Evolutionary conservation across 2,113 vertebrate genomes (phyloP).

Genomic region (Chionomys nivalis): DNA sequence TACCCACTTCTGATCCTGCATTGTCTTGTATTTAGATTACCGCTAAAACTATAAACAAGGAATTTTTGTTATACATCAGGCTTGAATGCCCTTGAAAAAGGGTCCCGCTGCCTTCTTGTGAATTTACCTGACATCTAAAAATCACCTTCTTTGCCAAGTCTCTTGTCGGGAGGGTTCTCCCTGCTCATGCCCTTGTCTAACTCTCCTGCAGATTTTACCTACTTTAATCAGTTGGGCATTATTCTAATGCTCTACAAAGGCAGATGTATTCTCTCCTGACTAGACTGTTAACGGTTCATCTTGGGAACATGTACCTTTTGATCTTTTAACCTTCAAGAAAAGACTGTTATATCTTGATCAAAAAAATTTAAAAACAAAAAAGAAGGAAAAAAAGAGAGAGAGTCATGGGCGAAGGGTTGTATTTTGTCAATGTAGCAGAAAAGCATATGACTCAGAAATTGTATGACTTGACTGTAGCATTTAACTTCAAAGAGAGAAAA

Average conservation of each 20-base stretch:
- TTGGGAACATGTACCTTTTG: background rate
- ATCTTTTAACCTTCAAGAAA: background rate
- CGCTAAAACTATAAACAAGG: background rate
- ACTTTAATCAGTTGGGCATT: slow-evolving; percentile 1
- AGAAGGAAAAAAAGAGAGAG: too few relatives aligned
- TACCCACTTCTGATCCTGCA: too few relatives aligned
- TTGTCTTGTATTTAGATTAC: background rate
- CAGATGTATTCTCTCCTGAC: background rate
- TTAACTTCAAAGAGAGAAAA: background rate
- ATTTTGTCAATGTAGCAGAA: background rate
- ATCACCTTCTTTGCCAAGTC: background rate
- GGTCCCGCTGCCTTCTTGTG: background rate
- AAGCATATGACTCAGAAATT: background rate
- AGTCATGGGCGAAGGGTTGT: background rate
- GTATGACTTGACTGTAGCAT: background rate
- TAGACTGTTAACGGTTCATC: background rate
- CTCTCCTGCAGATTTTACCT: background rate
- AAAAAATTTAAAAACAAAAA: background rate
- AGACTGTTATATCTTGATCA: background rate
- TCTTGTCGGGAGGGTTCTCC: background rate
- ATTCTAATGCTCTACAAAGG: background rate
- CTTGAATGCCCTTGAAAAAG: background rate
- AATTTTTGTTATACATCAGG: background rate
- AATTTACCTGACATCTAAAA: background rate
- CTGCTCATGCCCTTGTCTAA: background rate